Conservation (phyloP, 2,888 invertebrate genomes). For the Oligia strigilis region DNA sequence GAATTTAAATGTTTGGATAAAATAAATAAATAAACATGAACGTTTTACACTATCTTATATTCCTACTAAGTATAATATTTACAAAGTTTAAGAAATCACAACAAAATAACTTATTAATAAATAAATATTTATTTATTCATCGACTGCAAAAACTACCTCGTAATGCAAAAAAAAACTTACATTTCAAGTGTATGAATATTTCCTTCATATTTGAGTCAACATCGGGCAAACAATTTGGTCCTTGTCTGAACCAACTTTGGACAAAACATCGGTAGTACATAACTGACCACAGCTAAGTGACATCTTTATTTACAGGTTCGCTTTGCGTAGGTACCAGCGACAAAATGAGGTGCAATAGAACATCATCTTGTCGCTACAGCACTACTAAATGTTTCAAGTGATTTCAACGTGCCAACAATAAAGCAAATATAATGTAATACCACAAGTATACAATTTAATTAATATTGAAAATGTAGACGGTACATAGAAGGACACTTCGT, state of each 20-base stretch:
- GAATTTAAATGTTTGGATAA: conserved; percentile 46
- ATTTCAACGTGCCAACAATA: conserved; percentile 10
- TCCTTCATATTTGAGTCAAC: conserved; percentile 14
- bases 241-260: conserved; percentile 26
- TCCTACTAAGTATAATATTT: conserved; percentile 70
- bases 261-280: conserved; percentile 12
- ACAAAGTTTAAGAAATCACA: conserved; percentile 83
- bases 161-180: conserved; percentile 43
- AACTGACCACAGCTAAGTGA: conserved; percentile 12
- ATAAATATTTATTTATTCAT: conserved; percentile 74
- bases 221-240: conserved; percentile 22
- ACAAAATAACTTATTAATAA: conserved; percentile 87
- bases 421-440: conserved; percentile 16
- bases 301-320: conserved; percentile 22
- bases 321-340: conserved; percentile 22
- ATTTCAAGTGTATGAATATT: conserved; percentile 25
- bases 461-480: conserved; percentile 34
- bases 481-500: conserved; percentile 47
- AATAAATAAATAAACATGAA: conserved; percentile 65
- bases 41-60: conserved; percentile 73
- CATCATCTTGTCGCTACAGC: conserved; percentile 51
- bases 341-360: conserved; percentile 33
- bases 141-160: conserved; percentile 35
- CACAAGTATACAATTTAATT: conserved; percentile 25
- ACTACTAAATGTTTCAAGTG: conserved; percentile 6